Evolutionary conservation across 2,113 vertebrate genomes (phyloP), one percentile per base, ranked within the genome.

Genomic region (Orientallactaga bullata): DNA sequence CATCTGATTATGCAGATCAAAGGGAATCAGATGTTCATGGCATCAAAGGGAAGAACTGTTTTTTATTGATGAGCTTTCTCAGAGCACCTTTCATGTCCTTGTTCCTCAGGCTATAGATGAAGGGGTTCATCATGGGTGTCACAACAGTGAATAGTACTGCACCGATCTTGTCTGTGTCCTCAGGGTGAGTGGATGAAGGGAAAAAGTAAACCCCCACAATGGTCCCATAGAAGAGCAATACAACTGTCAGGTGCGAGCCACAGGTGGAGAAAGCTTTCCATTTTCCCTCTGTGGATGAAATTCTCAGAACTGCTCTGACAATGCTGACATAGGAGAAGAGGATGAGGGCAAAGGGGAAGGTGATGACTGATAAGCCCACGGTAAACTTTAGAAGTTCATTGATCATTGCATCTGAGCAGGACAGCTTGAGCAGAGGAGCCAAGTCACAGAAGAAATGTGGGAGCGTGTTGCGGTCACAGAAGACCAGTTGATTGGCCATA

Each of bases 401-500:
- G 63, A 89, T 63, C 1, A 1, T n/a, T 13, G 88, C 76, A 58
- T 96, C 93, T 51, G 94, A 95, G 55, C 97, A 97, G 60, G 96
- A 96, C 28, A 96, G 85, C 12, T 63, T 89, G 63, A 95, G 69
- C 9, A 97, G 87, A 55, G 90, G 72, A 1, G 80, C 92, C 51
- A 97, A 24, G 79, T 97, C 97, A 68, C 97, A 97, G 78, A 96
- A 95, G 63, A 96, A 96, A 63, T 97, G 94, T 35, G 91, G 88
- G 47, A 97, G 60, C 30, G 42, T 85, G 6, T 89, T 84, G 10
- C 39, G 18, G 61, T 94, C 80, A 74, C 97, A 95, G 95, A 96
- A 96, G n/a, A 39, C 4, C 66, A 95, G 28, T 0, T 2, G 51
- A 68, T 42, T 74, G 39, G 91, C 90, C 26, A 96, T 83, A 65